Evolutionary conservation across 1,140 invertebrate species (phyloP), one percentile per base, ranked within the genome.

Genomic region (Apis cerana): DNA sequence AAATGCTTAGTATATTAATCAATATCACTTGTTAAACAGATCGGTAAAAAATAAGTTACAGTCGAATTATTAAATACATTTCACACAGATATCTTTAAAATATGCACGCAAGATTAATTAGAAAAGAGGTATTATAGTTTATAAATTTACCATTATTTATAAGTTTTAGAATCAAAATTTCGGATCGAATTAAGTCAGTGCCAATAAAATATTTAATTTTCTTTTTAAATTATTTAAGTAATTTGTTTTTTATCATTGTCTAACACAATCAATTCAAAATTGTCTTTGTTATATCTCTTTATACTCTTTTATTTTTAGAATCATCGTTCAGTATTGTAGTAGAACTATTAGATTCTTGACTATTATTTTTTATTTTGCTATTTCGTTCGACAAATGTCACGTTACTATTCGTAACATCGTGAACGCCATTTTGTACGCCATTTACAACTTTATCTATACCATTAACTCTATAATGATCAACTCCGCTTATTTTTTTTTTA

Each of bases 1-100:
- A 88, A 89, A 88, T 88, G 88, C 80, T 86, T 58, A 70, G 71
- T 86, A 79, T 71, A 61, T 83, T 48, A 72, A 80, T 83, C 64
- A 50, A 80, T 67, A 83, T 85, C 62, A 58, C 64, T 84, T 43
- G 62, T 84, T 88, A 71, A 85, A 61, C 75, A 59, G 52, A 79
- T 67, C 54, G 54, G 80, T 72, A 58, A 70, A 78, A 80, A 81
- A 82, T 54, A 79, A 82, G 33, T 79, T 64, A 77, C 23, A 75
- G 58, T 80, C 67, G 48, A 82, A 81, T 75, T 75, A 67, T 82
- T 72, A 85, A 85, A 43, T 85, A 82, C 54, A 82, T 82, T 77
- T 58, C 59, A 17, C 59, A 21, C 62, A 11, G n/a, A 74, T 52
- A 70, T n/a, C 15, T 27, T 17, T 59, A 82, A 77, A 75, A 68